These are phyloP conservation scores for Steinernema feltiae DNA, from an alignment of 1,140 invertebrate species.

Conservation along the genomic window DNA sequence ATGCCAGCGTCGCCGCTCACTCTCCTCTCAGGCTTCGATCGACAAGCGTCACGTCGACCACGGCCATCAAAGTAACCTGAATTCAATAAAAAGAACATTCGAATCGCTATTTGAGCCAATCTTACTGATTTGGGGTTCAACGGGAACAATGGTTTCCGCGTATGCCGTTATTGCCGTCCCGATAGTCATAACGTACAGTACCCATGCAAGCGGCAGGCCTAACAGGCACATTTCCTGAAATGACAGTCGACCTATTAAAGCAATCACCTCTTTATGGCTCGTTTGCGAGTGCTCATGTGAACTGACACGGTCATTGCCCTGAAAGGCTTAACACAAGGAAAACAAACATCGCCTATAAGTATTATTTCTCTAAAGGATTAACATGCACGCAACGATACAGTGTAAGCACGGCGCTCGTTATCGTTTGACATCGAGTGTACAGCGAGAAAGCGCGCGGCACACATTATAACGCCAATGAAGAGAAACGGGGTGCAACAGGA, in stretches of 20 bases:
- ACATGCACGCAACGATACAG: slow-evolving; percentile 9
- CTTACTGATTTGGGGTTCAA: slow-evolving; percentile 3
- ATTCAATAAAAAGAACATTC: not conserved
- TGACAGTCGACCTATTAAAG: not conserved
- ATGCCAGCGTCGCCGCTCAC: slow-evolving; percentile 26
- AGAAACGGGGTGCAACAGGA: not conserved
- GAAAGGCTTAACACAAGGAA: slow-evolving; percentile 9
- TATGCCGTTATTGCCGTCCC: no score
- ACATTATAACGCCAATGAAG: not conserved
- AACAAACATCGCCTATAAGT: slow-evolving; percentile 7
- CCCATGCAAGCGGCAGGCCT: not conserved
- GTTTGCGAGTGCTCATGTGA: not conserved
- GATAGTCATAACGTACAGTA: not conserved
- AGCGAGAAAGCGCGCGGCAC: not conserved
- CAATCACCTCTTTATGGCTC: no score
- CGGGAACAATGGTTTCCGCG: not conserved
- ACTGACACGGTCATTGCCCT: slow-evolving; percentile 4
- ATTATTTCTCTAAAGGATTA: slow-evolving; percentile 1
- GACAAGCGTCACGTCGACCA: not conserved
- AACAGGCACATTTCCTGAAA: slow-evolving; percentile 2
- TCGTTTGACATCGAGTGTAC: not conserved
- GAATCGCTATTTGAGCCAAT: not conserved
- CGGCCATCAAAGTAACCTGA: slow-evolving; percentile 5
- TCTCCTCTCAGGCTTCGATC: not conserved
- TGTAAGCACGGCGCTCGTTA: not conserved